Base-by-base conservation (phyloP, 1,140 invertebrate species). In the Hypothenemus hampei region DNA sequence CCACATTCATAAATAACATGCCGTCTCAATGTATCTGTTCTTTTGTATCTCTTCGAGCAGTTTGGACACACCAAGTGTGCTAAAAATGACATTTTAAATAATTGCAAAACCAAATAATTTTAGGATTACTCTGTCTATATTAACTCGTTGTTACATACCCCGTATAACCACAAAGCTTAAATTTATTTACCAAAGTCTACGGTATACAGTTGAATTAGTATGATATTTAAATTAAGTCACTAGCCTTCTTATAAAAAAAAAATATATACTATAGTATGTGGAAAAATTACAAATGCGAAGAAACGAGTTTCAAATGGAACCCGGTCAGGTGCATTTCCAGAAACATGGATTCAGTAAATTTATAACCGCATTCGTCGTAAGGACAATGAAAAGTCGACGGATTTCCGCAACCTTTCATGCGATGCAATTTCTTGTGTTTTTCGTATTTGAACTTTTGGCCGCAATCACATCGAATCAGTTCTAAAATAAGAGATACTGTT, bases 1-100 rank as follows among this genome's bases (percentile, higher is more conserved):
- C 81, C 81, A 53, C 82, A 85, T 55, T 85, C 81, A 53, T 81
- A 78, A 29, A 75, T 77, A 53, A 78, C 69, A 63, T 85, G 83
- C n/a, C 56, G 36, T 8, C 44, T 39, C 4, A 63, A 35, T 6
- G 53, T 75, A 44, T 75, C 75, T 51, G 76, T 78, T 66, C 74
- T 75, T 61, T 76, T 73, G 65, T 79, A 79, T 57, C 73, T 71
- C 66, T 79, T 79, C 24, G 76, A 75, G 66, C 81, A 83, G 11
- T 22, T 35, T 1, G 15, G 15, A 15, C 45, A 39, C n/a, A n/a
- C n/a, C n/a, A n/a, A n/a, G n/a, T n/a, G n/a, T n/a, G n/a, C n/a
- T n/a, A n/a, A 31, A 31, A 31, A 31, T 31, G 13, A 31, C 1
- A 11, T 13, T 31, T 13, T 31, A 11, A 13, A 13, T 31, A 11